A percentile compares a stretch with the other conserved stretches of the same genome.
phyloP scores from a whole-genome alignment of 2,113 vertebrate species.

The Progne subis region DNA sequence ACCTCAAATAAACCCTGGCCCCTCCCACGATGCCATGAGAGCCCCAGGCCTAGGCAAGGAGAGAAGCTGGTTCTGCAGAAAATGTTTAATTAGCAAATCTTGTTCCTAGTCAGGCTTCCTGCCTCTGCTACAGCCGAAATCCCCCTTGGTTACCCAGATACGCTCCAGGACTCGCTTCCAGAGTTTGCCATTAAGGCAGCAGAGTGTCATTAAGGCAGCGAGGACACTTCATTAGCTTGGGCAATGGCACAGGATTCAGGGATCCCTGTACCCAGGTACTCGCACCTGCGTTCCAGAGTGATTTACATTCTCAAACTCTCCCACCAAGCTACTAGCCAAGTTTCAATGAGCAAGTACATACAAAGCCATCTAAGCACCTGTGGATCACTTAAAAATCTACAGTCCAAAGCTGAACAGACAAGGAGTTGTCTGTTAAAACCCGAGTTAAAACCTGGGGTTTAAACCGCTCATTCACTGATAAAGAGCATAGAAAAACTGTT shows the following conservation, averaged over 20 bases:
- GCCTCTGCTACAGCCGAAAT: neutral
- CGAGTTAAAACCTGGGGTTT: neutral
- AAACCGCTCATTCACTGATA: neutral
- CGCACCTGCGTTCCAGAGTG: neutral
- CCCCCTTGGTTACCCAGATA: neutral
- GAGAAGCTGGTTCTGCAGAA: neutral
- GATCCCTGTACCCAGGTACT: neutral
- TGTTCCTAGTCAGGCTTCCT: neutral
- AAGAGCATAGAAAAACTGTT: neutral
- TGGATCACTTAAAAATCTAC: neutral
- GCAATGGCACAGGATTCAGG: neutral
- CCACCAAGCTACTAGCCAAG: neutral
- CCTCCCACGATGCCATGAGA: accelerated
- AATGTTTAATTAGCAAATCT: neutral
- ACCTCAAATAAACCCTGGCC: neutral
- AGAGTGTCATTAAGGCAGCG: neutral
- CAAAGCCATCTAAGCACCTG: neutral
- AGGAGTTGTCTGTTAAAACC: neutral
- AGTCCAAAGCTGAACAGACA: neutral
- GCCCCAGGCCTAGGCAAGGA: neutral
- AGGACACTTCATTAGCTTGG: neutral
- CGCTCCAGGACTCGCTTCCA: neutral
- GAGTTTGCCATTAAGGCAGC: neutral
- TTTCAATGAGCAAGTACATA: neutral
- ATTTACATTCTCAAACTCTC: neutral